Evolutionary conservation across 2,113 vertebrate species (phyloP), one percentile per base, ranked within the genome.

Genomic region (Eptatretus burgeri): DNA sequence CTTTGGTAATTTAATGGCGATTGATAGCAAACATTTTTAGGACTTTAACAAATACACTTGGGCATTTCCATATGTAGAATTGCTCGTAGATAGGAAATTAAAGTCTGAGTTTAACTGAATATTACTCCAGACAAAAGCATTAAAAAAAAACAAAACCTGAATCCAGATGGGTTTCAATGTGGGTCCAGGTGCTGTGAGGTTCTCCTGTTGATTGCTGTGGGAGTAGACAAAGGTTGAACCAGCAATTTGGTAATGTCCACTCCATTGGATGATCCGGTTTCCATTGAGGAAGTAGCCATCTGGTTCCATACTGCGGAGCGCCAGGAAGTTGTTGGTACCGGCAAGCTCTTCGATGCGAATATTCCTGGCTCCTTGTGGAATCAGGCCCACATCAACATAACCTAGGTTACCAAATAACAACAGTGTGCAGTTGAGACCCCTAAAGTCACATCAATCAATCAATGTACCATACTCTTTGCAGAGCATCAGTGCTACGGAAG

Each of bases 231-330:
- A 94, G 51, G 78, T 62, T 0, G 84, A 83, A 60, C 83, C 89
- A 1, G 84, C 85, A 13, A 85, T 78, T 68, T 80, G 77, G 64
- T 96, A 96, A 73, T 93, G 84, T 8, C 91, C 89, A 11, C 84
- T 96, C 91, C 91, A 98, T 68, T 98, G 91, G 75, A 98, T 98
- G 71, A 93, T 85, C 72, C 77, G 93, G 66, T 83, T 83, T 66
- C 91, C 91, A 49, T 98, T 98, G 67, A 98, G 79, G 67, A 82
- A 91, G 66, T 94, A 89, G 51, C 86, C 79, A 65, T 81, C 79
- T 5, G 82, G 78, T 62, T 78, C 72, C 70, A 77, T 74, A 63
- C 80, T 81, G 68, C 81, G 74, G 53, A 98, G 72, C 14, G 78
- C 87, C 71, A 98, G 78, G 72, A 94, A 98, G 72, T 96, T 98